phyloP scores from a whole-genome alignment of 2,888 invertebrate genomes.

The Lissonota sp. region DNA sequence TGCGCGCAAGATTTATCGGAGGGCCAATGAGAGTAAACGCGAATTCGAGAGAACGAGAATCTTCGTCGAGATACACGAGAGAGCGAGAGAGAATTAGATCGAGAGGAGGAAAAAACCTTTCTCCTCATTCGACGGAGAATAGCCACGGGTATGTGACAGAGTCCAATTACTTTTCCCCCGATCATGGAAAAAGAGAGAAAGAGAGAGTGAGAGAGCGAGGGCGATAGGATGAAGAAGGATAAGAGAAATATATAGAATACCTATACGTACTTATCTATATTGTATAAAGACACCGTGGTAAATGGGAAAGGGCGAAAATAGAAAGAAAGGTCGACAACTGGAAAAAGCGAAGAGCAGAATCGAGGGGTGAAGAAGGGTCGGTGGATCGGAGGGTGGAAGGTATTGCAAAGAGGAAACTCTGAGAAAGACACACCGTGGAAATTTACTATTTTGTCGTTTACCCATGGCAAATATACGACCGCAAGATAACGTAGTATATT shows the following conservation, averaged over 20 bases:
- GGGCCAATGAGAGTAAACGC: conserved; percentile 71
- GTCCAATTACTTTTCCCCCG: conserved; percentile 79
- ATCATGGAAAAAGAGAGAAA: conserved; percentile 26
- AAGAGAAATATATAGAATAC: conserved; percentile 20
- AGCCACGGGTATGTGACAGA: conserved; percentile 75
- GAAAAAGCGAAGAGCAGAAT: conserved; percentile 4
- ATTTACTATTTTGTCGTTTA: conserved; percentile 60
- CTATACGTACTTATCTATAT: conserved; percentile 43
- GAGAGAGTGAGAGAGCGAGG: background rate
- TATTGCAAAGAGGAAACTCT: conserved; percentile 28
- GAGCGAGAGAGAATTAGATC: conserved; percentile 51
- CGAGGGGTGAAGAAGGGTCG: background rate
- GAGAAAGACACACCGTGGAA: conserved; percentile 49
- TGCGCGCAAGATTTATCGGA: conserved; percentile 77
- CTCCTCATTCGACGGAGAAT: conserved; percentile 70
- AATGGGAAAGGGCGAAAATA: conserved; percentile 48
- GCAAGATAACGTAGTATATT: conserved; percentile 54
- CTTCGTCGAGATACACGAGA: conserved; percentile 25
- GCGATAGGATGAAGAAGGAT: too few relatives aligned
- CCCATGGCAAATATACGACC: conserved; percentile 59
- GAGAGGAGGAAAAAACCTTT: conserved; percentile 66
- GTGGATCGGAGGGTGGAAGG: background rate
- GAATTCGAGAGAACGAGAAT: conserved; percentile 46
- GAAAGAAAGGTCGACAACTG: conserved; percentile 10
- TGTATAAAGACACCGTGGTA: conserved; percentile 30